phyloP scores from a whole-genome alignment of 2,888 invertebrate species.

The Girardia tigrina region DNA sequence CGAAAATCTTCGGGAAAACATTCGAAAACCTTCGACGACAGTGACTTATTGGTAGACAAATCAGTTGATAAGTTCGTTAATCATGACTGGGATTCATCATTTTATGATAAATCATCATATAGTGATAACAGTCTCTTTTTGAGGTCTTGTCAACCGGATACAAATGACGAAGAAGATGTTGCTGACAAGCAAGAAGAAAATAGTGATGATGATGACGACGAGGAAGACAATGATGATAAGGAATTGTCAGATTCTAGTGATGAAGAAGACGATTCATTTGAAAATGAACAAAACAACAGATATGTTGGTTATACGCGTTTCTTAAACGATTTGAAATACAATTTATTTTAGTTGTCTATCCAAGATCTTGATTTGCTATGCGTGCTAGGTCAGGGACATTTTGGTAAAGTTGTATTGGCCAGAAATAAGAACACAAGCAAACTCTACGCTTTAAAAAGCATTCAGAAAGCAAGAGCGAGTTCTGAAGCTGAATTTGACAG shows the following conservation, averaged over 20 bases:
- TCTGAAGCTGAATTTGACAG: conserved; percentile 96
- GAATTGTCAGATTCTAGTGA: neutral
- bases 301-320: no score
- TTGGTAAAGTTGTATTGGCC: conserved; percentile 27
- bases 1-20: no score
- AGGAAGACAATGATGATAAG: neutral
- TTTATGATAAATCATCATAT: conserved; percentile 5
- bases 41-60: neutral
- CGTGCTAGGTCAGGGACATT: conserved; percentile 26
- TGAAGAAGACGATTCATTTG: neutral
- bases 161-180: neutral
- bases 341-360: no score
- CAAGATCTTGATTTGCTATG: neutral
- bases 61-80: neutral
- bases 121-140: neutral
- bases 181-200: neutral
- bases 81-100: neutral
- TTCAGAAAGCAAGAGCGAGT: conserved; percentile 98
- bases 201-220: neutral
- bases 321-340: no score
- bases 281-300: no score
- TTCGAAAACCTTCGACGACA: no score
- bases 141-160: neutral
- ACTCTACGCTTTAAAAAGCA: conserved; percentile 81
- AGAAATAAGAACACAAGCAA: neutral